Evolutionary conservation across 2,797 vertebrate species (phyloP).

Genomic region (Peromyscus melanophrys): DNA sequence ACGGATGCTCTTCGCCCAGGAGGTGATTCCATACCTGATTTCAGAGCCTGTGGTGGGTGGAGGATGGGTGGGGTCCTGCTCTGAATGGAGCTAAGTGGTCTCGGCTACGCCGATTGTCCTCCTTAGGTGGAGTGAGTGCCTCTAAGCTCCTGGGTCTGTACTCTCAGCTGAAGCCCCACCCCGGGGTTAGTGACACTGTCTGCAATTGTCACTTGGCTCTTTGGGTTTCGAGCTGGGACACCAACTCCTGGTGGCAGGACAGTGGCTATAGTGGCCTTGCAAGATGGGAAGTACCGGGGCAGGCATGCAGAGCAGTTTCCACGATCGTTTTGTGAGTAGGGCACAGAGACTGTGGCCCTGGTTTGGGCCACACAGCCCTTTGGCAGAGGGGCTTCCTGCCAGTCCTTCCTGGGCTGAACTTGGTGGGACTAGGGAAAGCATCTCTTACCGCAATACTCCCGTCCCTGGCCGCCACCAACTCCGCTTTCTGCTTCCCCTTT

Average conservation of each 20-base stretch:
- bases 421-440: not conserved
- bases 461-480: not conserved
- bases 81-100: not conserved
- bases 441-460: not conserved
- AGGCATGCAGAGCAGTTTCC: not conserved
- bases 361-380: not conserved
- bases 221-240: not conserved
- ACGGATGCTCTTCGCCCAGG: rapidly evolving
- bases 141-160: not conserved
- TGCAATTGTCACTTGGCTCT: not conserved
- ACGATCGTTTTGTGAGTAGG: not conserved
- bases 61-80: too few species aligned
- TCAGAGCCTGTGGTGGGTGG: not conserved
- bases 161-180: not conserved
- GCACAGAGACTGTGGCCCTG: not conserved
- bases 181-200: too few species aligned
- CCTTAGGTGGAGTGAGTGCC: not conserved
- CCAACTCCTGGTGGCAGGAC: not conserved
- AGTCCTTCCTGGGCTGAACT: not conserved
- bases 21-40: not conserved
- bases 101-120: not conserved
- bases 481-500: not conserved
- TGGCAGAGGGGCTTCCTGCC: not conserved
- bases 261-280: not conserved
- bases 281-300: not conserved